These are phyloP conservation scores for Rhea americana DNA, from an alignment of 2,113 vertebrate genomes.

Conservation along the genomic window DNA sequence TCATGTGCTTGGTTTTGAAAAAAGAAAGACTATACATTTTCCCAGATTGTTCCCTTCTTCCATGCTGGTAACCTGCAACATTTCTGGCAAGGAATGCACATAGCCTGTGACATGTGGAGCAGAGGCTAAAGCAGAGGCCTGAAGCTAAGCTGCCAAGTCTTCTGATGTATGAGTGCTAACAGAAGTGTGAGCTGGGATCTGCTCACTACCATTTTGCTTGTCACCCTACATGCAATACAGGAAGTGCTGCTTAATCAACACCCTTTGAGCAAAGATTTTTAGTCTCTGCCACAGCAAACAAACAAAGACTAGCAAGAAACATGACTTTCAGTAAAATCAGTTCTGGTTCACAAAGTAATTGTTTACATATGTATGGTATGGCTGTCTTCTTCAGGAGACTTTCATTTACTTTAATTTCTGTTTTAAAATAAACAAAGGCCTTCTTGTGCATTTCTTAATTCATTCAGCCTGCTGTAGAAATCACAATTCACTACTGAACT, in stretches of 20 bases:
- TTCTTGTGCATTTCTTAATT: background rate
- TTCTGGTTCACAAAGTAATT: background rate
- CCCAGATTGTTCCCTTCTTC: background rate
- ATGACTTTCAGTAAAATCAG: background rate
- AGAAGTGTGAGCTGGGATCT: background rate
- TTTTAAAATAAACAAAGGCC: background rate
- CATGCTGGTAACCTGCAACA: background rate
- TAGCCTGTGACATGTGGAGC: background rate
- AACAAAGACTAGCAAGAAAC: background rate
- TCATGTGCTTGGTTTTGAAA: background rate
- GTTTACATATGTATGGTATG: accelerated
- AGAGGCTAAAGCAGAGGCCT: background rate
- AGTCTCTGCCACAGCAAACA: background rate
- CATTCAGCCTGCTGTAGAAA: background rate
- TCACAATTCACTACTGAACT: background rate
- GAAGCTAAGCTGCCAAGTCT: background rate
- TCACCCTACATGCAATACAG: background rate
- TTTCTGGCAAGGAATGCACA: background rate
- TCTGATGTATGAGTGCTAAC: background rate
- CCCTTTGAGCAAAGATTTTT: background rate
- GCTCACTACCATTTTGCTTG: background rate
- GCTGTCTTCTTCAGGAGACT: background rate
- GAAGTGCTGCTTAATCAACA: background rate
- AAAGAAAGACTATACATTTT: background rate
- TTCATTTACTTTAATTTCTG: background rate